Evolutionary conservation across 1,140 invertebrate genomes (phyloP), one percentile per base, ranked within the genome.

Genomic region (Sycophila sp.): DNA sequence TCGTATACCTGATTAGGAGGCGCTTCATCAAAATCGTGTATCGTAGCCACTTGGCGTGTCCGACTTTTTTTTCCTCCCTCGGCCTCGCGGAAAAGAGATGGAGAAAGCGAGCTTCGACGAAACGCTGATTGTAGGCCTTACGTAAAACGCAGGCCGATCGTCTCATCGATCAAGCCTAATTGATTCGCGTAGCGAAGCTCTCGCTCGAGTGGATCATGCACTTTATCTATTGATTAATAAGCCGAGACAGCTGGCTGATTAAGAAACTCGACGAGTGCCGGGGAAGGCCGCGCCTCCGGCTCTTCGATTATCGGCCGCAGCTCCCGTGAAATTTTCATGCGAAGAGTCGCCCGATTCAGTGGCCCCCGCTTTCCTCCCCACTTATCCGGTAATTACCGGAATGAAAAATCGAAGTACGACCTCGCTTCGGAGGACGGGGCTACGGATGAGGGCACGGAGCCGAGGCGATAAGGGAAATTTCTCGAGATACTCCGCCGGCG

Each of bases 161-260:
- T 24, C 56, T 59, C 56, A 59, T 59, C 56, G 22, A 59, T 59
- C 34, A 59, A 40, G 15, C 19, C 15, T 1, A 56, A 56, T 56
- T 56, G 53, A 22, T 8, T n/a, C n/a, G n/a, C 32, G n/a, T 22
- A 13, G 17, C 28, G 3, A 32, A 30, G 10, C 15, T 7, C 32
- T 8, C 32, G 8, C 5, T 24, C 15, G 26, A 28, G 10, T 53
- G 10, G 13, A 30, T 53, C 2, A 53, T 53, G 10, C 10, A 53
- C 15, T 51, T 3, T 53, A 13, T 13, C 13, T 17, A 30, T n/a
- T n/a, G 30, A 51, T n/a, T 30, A n/a, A n/a, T n/a, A n/a, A n/a
- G n/a, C n/a, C n/a, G n/a, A n/a, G n/a, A n/a, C n/a, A n/a, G n/a
- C n/a, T n/a, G n/a, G n/a, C n/a, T n/a, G n/a, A n/a, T n/a, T n/a